Evolutionary conservation across 2,113 vertebrate genomes (phyloP).

Genomic region (Tetraodon nigroviridis): DNA sequence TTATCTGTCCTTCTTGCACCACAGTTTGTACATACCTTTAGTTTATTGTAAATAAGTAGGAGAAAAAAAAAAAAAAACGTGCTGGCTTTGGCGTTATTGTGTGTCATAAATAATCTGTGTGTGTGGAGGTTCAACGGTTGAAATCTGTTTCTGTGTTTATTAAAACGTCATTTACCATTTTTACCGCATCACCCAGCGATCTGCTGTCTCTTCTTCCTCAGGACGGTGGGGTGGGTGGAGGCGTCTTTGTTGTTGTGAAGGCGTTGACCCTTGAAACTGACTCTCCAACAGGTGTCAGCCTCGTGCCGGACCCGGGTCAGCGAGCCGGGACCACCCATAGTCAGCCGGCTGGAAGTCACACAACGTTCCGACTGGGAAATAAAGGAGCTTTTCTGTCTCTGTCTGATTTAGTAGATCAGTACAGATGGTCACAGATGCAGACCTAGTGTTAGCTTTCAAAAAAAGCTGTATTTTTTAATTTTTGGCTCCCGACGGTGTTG

Average conservation of each 20-base stretch:
- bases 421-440: not conserved
- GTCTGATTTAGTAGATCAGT: slow-evolving; percentile 6
- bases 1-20: slow-evolving; percentile 80
- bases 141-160: slow-evolving; percentile 85
- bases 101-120: slow-evolving; percentile 79
- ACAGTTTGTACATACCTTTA: slow-evolving; percentile 77
- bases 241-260: not conserved
- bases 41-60: slow-evolving; percentile 84
- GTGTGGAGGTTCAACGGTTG: slow-evolving; percentile 77
- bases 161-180: slow-evolving; percentile 74
- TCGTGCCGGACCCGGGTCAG: slow-evolving; percentile 41
- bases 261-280: not conserved
- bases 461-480: not conserved
- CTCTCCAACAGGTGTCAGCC: slow-evolving; percentile 69
- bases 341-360: slow-evolving; percentile 51
- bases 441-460: not conserved
- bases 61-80: slow-evolving; percentile 49
- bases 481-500: slow-evolving; percentile 16
- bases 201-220: slow-evolving; percentile 47
- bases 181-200: slow-evolving; percentile 64
- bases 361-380: slow-evolving; percentile 49
- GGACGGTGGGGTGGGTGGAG: too few species aligned
- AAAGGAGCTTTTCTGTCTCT: not conserved
- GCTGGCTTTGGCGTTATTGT: slow-evolving; percentile 74
- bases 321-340: slow-evolving; percentile 55